Evolutionary conservation across 2,113 vertebrate genomes (phyloP).

Genomic region (Syngnathoides biaculeatus): DNA sequence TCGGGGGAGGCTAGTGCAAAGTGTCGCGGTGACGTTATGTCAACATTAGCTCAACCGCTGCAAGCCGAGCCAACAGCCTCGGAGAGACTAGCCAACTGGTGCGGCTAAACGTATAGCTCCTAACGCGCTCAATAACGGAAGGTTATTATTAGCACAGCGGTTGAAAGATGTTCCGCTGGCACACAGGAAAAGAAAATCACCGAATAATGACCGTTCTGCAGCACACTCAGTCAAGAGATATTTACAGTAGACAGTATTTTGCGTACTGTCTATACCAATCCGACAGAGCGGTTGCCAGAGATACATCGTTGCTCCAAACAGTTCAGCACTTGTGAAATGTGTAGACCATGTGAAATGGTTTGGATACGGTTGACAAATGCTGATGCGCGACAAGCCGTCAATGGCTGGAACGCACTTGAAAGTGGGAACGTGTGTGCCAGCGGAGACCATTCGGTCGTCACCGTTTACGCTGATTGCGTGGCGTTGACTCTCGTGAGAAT

Average conservation of each 20-base stretch:
- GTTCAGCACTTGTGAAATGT: slow-evolving; percentile 60
- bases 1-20: slow-evolving; percentile 11
- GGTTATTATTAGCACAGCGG: slow-evolving; percentile 46
- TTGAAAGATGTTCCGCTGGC: slow-evolving; percentile 54
- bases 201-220: slow-evolving; percentile 19
- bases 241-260: slow-evolving; percentile 16
- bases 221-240: background rate
- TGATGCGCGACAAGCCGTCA: slow-evolving; percentile 46
- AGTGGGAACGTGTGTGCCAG: slow-evolving; percentile 30
- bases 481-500: background rate
- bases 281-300: slow-evolving; percentile 6
- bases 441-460: slow-evolving; percentile 19
- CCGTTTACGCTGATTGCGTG: slow-evolving; percentile 5
- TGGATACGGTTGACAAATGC: slow-evolving; percentile 55
- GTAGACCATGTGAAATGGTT: slow-evolving; percentile 61
- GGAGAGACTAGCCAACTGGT: slow-evolving; percentile 51
- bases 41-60: slow-evolving; percentile 53
- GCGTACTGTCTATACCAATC: slow-evolving; percentile 21
- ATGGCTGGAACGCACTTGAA: slow-evolving; percentile 37
- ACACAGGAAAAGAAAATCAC: slow-evolving; percentile 20
- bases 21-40: slow-evolving; percentile 52
- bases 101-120: slow-evolving; percentile 37
- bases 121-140: slow-evolving; percentile 43
- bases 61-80: slow-evolving; percentile 42
- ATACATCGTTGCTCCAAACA: slow-evolving; percentile 40